Conservation (phyloP, 2,113 vertebrate genomes). For the Cephalopholis sonnerati region DNA sequence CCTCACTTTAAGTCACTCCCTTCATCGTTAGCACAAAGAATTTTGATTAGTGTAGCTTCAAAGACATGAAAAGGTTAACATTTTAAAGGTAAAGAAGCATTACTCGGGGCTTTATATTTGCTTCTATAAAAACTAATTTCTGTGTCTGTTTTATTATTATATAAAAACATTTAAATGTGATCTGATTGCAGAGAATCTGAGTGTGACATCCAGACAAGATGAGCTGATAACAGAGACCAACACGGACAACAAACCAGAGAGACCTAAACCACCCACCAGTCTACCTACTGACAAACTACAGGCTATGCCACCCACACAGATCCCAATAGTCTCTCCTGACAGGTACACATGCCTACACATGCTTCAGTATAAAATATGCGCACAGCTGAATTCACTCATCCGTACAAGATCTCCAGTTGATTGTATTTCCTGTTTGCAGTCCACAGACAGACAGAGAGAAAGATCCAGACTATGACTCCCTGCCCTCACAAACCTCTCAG, state of each 20-base stretch:
- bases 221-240: conserved; percentile 55
- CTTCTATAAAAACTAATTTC: neutral
- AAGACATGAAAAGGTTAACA: neutral
- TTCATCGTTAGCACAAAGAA: no score
- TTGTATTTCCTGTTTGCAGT: conserved; percentile 80
- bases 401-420: conserved; percentile 6
- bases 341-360: conserved; percentile 67
- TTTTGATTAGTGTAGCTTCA: neutral
- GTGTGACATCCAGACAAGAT: conserved; percentile 37
- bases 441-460: conserved; percentile 94
- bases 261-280: conserved; percentile 83
- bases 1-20: neutral
- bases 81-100: neutral
- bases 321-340: conserved; percentile 87
- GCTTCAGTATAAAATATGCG: neutral
- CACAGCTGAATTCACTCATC: neutral
- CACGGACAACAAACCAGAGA: conserved; percentile 64
- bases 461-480: conserved; percentile 94
- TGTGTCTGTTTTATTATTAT: no score
- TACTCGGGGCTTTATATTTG: neutral
- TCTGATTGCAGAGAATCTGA: conserved; percentile 61
- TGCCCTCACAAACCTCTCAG: conserved; percentile 90
- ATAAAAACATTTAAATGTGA: neutral
- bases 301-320: conserved; percentile 70
- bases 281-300: conserved; percentile 76